phyloP scores from a whole-genome alignment of 2,888 invertebrate species.

The Archaeoteleia sp. region DNA sequence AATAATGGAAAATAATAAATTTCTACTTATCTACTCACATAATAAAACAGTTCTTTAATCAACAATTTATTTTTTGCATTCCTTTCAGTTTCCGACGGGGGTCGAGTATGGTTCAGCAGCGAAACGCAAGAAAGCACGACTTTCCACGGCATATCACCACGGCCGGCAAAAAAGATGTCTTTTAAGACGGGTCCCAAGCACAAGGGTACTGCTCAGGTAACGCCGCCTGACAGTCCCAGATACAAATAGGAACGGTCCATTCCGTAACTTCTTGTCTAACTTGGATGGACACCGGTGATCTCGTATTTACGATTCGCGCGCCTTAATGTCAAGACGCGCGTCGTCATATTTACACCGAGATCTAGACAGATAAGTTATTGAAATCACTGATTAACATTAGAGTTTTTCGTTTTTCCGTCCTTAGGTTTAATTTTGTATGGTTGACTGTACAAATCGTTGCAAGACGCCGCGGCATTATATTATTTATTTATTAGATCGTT shows the following conservation, averaged over 20 bases:
- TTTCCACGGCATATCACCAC: constrained; percentile 79
- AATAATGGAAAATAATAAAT: background rate
- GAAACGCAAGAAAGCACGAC: constrained; percentile 70
- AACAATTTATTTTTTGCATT: background rate
- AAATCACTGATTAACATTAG: constrained; percentile 57
- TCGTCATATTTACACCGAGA: background rate
- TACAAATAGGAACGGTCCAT: constrained; percentile 64
- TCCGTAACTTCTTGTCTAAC: constrained; percentile 30
- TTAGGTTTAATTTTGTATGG: constrained; percentile 72
- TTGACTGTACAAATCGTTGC: constrained; percentile 65
- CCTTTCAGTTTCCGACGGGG: constrained; percentile 70
- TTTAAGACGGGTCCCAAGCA: constrained; percentile 79
- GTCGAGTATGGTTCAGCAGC: constrained; percentile 78
- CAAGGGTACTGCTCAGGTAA: constrained; percentile 65
- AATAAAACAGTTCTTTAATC: constrained; percentile 9
- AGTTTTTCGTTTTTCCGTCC: constrained; percentile 73
- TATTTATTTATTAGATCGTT: constrained; percentile 27
- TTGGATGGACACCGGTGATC: constrained; percentile 35
- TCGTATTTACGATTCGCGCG: constrained; percentile 1
- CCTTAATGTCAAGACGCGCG: background rate
- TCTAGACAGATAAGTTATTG: background rate
- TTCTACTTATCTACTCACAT: constrained; percentile 1
- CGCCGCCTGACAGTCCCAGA: constrained; percentile 73
- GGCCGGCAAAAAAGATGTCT: constrained; percentile 82
- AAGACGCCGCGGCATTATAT: constrained; percentile 22